Percentiles rank a stretch among this genome's conserved stretches.
These are phyloP conservation scores for Siderastrea siderea DNA, from an alignment of 92 coral and sea anemone species.

Conservation along the genomic window DNA sequence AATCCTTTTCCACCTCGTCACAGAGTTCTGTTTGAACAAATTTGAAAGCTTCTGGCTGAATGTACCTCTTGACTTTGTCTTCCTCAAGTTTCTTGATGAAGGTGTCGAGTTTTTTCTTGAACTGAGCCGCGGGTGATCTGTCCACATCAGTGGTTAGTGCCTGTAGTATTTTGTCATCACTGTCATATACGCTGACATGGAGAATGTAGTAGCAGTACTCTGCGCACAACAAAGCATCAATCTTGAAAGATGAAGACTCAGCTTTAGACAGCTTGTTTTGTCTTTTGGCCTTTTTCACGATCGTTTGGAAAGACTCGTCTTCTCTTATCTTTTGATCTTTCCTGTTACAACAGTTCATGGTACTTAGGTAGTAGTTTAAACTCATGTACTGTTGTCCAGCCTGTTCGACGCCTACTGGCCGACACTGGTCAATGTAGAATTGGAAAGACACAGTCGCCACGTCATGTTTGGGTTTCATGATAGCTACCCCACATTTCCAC, in stretches of 20 bases:
- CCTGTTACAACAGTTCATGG: constrained; percentile 18
- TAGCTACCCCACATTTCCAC: constrained; percentile 35
- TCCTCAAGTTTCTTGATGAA: neutral
- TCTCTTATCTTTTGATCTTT: constrained; percentile 46
- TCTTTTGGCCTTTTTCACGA: constrained; percentile 33
- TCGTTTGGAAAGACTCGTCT: constrained; percentile 27
- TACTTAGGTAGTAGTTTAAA: constrained; percentile 66
- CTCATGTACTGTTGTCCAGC: constrained; percentile 51
- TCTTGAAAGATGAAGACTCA: constrained; percentile 10
- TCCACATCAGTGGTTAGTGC: neutral
- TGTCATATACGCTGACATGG: constrained; percentile 17
- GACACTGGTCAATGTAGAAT: constrained; percentile 50
- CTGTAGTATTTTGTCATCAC: neutral
- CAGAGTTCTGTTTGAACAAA: constrained; percentile 7
- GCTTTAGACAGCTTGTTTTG: neutral
- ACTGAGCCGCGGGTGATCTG: neutral
- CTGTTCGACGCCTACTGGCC: constrained; percentile 16
- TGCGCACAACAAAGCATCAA: constrained; percentile 53
- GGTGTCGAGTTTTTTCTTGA: neutral
- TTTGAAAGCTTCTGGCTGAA: constrained; percentile 6
- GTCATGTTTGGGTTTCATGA: constrained; percentile 25
- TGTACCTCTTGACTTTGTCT: neutral
- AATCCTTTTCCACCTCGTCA: neutral
- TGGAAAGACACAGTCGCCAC: neutral
- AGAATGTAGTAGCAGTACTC: constrained; percentile 61